A percentile compares a stretch with the other conserved stretches of the same genome.
Conservation (phyloP, 2,797 vertebrate species). For the Tenualosa thibaudeaui region DNA sequence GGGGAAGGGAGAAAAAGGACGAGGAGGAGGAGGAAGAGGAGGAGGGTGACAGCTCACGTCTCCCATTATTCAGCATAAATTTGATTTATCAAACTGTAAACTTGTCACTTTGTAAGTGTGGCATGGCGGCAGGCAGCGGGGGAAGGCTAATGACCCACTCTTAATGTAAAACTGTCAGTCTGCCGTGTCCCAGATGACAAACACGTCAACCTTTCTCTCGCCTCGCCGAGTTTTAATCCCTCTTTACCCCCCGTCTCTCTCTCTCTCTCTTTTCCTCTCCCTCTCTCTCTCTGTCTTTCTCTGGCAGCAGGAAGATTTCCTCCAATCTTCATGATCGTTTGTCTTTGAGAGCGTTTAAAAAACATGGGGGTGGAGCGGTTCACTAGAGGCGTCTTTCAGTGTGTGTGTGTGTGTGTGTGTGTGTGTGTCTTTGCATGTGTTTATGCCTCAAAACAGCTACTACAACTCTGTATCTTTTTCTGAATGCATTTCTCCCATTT, state of each 20-base stretch:
- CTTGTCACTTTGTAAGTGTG: constrained; percentile 83
- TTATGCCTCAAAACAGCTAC: not conserved
- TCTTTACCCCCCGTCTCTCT: not conserved
- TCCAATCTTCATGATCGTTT: not conserved
- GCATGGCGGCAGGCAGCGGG: constrained; percentile 73
- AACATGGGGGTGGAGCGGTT: not conserved
- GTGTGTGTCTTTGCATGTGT: not conserved
- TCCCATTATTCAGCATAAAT: constrained; percentile 62
- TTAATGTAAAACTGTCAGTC: constrained; percentile 73
- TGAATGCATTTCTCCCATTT: not conserved
- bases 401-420: constrained; percentile 4
- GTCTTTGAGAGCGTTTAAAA: not conserved
- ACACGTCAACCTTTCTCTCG: constrained; percentile 43
- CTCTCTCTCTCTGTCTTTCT: not conserved
- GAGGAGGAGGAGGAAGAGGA: not conserved
- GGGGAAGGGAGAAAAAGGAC: not conserved
- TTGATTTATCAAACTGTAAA: constrained; percentile 83
- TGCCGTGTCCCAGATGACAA: constrained; percentile 52
- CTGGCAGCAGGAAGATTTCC: constrained; percentile 4
- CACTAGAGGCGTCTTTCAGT: not conserved
- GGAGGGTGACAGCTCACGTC: constrained; percentile 65
- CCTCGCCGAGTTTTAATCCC: constrained; percentile 29
- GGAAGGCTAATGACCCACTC: constrained; percentile 78
- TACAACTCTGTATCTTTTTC: not conserved
- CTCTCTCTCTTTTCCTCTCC: not conserved